phyloP scores from a whole-genome alignment of 2,113 vertebrate species.

The Mungos mungo region DNA sequence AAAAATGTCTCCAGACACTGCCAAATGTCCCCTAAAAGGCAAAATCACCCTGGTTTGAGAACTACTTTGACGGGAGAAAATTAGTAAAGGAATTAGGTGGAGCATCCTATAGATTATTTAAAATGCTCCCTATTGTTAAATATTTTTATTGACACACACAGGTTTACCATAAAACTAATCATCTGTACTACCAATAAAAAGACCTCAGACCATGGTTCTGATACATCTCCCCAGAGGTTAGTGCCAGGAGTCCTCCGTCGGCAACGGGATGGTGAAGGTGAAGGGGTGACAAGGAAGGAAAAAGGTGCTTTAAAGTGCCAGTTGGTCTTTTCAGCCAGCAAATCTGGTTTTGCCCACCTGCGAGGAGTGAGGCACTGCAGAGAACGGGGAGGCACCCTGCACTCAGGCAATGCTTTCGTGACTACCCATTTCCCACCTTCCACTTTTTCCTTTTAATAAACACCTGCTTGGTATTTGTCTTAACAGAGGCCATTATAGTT shows the following conservation, averaged over 20 bases:
- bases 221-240: not conserved
- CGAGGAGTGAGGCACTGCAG: not conserved
- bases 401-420: not conserved
- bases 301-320: not conserved
- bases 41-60: not conserved
- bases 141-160: not conserved
- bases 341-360: not conserved
- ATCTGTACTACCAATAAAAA: not conserved
- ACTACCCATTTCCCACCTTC: not conserved
- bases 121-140: not conserved
- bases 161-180: not conserved
- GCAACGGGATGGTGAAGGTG: not conserved
- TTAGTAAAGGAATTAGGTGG: not conserved
- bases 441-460: not conserved
- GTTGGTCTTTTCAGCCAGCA: not conserved
- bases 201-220: not conserved
- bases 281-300: not conserved
- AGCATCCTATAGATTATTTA: not conserved
- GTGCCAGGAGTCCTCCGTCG: not conserved
- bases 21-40: not conserved
- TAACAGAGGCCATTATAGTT: not conserved
- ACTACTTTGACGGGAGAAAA: not conserved
- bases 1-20: not conserved
- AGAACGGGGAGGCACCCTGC: not conserved
- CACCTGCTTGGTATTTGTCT: not conserved